Evolutionary conservation across 1,140 invertebrate species (phyloP), one percentile per base, ranked within the genome.

Genomic region (Cydia amplana): DNA sequence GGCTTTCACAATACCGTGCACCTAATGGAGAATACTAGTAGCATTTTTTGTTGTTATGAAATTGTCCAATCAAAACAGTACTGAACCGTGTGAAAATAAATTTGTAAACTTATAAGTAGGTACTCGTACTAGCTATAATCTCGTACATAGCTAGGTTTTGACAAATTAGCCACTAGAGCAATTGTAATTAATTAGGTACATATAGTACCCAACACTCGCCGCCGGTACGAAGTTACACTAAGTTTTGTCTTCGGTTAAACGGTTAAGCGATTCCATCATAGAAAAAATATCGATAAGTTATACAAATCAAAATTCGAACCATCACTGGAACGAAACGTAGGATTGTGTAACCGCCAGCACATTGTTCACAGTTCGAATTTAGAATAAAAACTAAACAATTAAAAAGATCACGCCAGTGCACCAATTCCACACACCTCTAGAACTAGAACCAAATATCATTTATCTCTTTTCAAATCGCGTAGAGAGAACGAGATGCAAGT

Each of bases 331-430:
- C 65, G 65, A 70, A 70, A 43, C 36, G 36, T 18, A 18, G 16
- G 28, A 70, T 70, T 70, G 65, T 70, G 65, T 70, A 70, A 70
- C 65, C 65, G 65, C 65, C 36, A 70, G 16, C 32, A 60, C 55
- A 60, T 70, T 43, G 32, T 70, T 36, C 65, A 70, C 65, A 70
- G 36, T 70, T 70, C 9, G 65, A 43, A 12, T 70, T 36, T 10
- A 32, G 65, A 43, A 70, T 70, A 70, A 70, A 70, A 70, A 70
- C 65, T 40, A 70, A 70, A 70, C 65, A 70, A 70, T 70, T 70
- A 70, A 70, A 20, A 60, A 23, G 20, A 70, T 70, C 28, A 36
- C 16, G 28, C 65, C n/a, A 43, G 55, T 18, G 23, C 55, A 10
- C 55, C 55, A 23, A 60, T 60, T 60, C 20, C 55, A 60, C 55